Base-by-base conservation (phyloP, 23 tunicate genomes). In the Styela plicata region DNA sequence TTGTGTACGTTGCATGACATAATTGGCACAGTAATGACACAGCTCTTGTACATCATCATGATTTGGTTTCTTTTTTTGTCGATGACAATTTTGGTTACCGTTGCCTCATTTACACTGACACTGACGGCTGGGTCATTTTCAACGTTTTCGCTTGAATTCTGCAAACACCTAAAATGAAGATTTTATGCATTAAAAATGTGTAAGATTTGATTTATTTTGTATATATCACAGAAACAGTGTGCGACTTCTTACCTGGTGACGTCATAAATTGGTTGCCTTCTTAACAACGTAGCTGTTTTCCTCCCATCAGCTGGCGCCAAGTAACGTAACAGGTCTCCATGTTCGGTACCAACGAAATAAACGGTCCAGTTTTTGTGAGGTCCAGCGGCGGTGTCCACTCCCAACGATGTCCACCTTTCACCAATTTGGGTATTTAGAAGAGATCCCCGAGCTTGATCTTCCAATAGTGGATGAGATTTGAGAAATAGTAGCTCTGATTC, bases 391-490 rank as follows among this genome's bases (percentile, higher is more conserved):
- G 74, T 32, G 52, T 86, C 84, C 26, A 78, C 84, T 1, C 74
- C 37, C 10, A 86, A 31, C 19, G 91, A n/a, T 2, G 83, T 86
- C 87, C 87, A 91, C 33, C 97, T 77, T 18, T 74, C 37, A 2
- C 97, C 97, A 31, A 88, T 84, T 30, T 91, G 33, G 2, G 97
- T 91, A 31, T 79, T 21, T 25, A 86, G 83, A 36, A 91, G 74
- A 18, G 74, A 44, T 19, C 97, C 97, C 0, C 70, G 32, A 19
- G 84, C 97, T 86, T 91, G 87, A 27, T 90, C 83, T 63, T 82
- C 79, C 86, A 90, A 68, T 63, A 87, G 90, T 26, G 96, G 96
- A 76, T 86, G 83, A 24, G 90, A 82, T 77, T 90, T 90, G 44
- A 90, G 78, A 63, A 86, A 90, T 21, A 80, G 79, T 22, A 90